These are phyloP conservation scores for Rutilus rutilus DNA, from an alignment of 2,113 vertebrate species.

Conservation along the genomic window DNA sequence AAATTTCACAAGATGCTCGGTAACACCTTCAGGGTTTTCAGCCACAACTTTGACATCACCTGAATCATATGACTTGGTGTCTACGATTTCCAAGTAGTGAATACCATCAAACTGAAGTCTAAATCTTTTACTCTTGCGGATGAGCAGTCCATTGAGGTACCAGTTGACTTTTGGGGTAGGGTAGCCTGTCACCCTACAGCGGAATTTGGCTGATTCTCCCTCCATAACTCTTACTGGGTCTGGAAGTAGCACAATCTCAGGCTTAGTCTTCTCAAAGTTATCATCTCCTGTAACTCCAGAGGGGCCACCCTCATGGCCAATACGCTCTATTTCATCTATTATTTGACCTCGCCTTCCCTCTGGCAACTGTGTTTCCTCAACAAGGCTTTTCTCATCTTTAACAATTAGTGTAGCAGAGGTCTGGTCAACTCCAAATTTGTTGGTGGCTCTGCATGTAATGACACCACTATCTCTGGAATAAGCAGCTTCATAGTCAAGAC, in stretches of 20 bases:
- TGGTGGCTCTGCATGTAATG: constrained; percentile 93
- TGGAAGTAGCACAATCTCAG: constrained; percentile 92
- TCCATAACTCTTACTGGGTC: constrained; percentile 87
- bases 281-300: constrained; percentile 83
- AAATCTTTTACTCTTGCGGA: constrained; percentile 96
- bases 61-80: constrained; percentile 92
- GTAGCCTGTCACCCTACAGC: constrained; percentile 94
- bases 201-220: constrained; percentile 91
- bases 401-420: constrained; percentile 94
- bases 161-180: constrained; percentile 95
- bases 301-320: constrained; percentile 89
- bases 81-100: constrained; percentile 93
- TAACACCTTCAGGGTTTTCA: constrained; percentile 89
- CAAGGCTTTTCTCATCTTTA: constrained; percentile 97
- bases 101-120: constrained; percentile 95
- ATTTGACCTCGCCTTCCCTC: constrained; percentile 88
- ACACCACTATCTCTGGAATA: constrained; percentile 95
- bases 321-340: constrained; percentile 91
- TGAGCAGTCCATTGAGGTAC: constrained; percentile 97
- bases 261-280: constrained; percentile 88
- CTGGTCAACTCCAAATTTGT: constrained; percentile 93
- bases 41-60: constrained; percentile 91
- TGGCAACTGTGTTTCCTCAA: constrained; percentile 92
- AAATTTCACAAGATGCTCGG: constrained; percentile 89
- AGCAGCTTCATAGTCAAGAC: constrained; percentile 92